These are phyloP conservation scores for Oryzias javanicus DNA, from an alignment of 2,113 vertebrate genomes.

Conservation along the genomic window DNA sequence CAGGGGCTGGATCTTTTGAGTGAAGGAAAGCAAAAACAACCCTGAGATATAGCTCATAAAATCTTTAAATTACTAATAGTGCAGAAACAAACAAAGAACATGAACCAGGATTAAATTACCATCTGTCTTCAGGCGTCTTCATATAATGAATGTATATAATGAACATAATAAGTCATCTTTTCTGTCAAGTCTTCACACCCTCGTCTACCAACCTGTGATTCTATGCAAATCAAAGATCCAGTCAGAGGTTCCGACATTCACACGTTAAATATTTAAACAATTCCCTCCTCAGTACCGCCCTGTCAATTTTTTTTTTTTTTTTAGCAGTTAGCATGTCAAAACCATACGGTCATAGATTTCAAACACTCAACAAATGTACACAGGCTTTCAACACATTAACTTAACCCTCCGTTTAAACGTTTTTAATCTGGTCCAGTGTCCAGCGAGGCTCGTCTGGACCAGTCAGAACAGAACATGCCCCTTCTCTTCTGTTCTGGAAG, in stretches of 20 bases:
- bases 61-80: too few species aligned
- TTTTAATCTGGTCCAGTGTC: background rate
- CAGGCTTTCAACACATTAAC: too few species aligned
- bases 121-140: background rate
- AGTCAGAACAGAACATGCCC: conserved; percentile 11
- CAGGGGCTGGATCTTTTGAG: background rate
- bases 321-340: too few species aligned
- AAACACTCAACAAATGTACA: too few species aligned
- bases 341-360: too few species aligned
- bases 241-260: background rate
- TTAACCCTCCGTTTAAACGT: too few species aligned
- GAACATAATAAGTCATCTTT: too few species aligned
- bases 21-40: too few species aligned
- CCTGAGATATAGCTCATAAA: too few species aligned
- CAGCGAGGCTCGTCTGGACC: background rate
- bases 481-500: too few species aligned
- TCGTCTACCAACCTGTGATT: background rate
- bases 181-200: background rate
- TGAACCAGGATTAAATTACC: background rate
- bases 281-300: background rate
- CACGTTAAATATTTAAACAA: background rate
- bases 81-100: too few species aligned
- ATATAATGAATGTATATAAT: background rate
- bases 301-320: too few species aligned
- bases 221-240: background rate